These are phyloP conservation scores for Melanotaenia boesemani DNA, from an alignment of 2,797 vertebrate genomes.

Conservation along the genomic window DNA sequence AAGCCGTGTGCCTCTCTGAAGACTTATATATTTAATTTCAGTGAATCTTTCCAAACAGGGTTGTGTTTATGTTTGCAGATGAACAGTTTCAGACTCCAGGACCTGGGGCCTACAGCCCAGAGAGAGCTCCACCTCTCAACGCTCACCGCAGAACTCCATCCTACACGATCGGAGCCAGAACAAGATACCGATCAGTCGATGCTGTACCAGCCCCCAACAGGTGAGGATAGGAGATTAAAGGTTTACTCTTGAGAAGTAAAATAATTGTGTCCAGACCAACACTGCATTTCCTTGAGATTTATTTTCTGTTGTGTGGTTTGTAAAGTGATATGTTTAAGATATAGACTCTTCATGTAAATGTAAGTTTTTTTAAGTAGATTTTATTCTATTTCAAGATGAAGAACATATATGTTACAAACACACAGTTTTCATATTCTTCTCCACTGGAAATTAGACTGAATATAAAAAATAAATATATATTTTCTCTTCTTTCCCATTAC, in stretches of 20 bases:
- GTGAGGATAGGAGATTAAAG: conserved; percentile 48
- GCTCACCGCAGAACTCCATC: conserved; percentile 82
- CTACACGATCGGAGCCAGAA: conserved; percentile 87
- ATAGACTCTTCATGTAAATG: not conserved
- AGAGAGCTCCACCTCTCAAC: conserved; percentile 83
- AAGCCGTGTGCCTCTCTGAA: not conserved
- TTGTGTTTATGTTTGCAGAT: conserved; percentile 37
- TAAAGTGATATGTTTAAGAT: not conserved
- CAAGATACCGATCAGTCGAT: conserved; percentile 81
- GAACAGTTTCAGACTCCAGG: conserved; percentile 83
- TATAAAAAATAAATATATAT: not conserved
- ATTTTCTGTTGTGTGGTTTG: not conserved
- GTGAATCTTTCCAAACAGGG: not conserved
- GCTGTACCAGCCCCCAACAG: conserved; percentile 87
- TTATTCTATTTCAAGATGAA: not conserved
- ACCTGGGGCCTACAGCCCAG: conserved; percentile 89
- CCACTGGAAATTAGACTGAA: not conserved
- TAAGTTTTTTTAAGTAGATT: not conserved
- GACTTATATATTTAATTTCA: not conserved
- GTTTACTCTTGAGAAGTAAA: not conserved
- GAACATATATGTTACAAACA: not conserved
- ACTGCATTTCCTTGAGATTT: not conserved
- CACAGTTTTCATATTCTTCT: not conserved
- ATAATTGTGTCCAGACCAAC: not conserved
- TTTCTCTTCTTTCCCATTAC: not conserved